Conservation (phyloP, 2,113 vertebrate species). For the Corynorhinus townsendii region DNA sequence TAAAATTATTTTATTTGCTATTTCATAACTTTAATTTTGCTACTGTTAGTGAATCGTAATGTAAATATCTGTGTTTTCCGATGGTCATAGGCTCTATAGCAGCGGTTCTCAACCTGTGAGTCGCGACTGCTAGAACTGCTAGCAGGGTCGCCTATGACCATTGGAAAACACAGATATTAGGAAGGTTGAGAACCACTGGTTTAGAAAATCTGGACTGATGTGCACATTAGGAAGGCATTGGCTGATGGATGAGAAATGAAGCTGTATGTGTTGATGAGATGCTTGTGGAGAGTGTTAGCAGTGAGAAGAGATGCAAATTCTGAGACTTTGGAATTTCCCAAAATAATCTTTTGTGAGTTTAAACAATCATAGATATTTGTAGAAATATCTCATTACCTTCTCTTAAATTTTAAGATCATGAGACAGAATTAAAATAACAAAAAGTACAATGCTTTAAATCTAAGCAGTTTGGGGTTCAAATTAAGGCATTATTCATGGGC, state of each 20-base stretch:
- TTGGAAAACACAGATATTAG: too few relatives aligned
- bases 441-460: background rate
- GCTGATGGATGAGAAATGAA: background rate
- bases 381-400: background rate
- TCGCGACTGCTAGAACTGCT: too few relatives aligned
- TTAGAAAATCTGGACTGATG: background rate
- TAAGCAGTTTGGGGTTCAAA: background rate
- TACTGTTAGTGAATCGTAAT: too few relatives aligned
- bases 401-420: background rate
- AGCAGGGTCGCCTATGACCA: too few relatives aligned
- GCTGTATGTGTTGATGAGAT: background rate
- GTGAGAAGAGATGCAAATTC: background rate
- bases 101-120: too few relatives aligned
- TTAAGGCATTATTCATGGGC: background rate
- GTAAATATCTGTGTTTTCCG: too few relatives aligned
- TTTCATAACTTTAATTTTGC: too few relatives aligned
- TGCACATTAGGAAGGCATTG: background rate
- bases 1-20: too few relatives aligned
- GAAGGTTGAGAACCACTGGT: too few relatives aligned
- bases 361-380: background rate
- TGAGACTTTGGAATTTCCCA: background rate
- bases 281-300: background rate
- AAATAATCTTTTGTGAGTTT: slow-evolving; percentile 16
- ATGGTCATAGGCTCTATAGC: too few relatives aligned
- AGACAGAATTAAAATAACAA: background rate